Conservation (phyloP, 1,140 invertebrate genomes). For the Anastrepha ludens region DNA sequence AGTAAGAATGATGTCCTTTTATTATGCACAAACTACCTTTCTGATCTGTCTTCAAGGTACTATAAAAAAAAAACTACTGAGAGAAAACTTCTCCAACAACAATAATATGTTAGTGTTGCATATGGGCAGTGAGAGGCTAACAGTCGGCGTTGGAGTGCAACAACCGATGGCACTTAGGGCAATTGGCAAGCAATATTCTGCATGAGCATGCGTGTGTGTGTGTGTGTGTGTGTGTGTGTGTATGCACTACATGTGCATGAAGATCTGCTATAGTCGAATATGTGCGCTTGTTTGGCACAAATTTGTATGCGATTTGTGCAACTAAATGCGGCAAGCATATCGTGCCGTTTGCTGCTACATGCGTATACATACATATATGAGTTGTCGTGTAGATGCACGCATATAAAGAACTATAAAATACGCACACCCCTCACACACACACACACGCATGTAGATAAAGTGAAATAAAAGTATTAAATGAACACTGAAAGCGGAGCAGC, state of each 20-base stretch:
- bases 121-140: not conserved
- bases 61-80: too few species aligned
- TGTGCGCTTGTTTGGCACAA: not conserved
- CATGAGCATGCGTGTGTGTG: not conserved
- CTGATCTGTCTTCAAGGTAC: too few species aligned
- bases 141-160: not conserved
- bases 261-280: not conserved
- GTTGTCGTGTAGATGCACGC: too few species aligned
- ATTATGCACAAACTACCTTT: too few species aligned
- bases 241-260: not conserved
- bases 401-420: not conserved
- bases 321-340: slow-evolving; percentile 19
- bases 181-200: not conserved
- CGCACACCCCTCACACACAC: not conserved
- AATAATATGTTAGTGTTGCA: not conserved
- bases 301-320: slow-evolving; percentile 27
- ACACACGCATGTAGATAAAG: not conserved
- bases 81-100: too few species aligned
- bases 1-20: too few species aligned
- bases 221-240: not conserved
- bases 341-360: not conserved
- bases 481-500: not conserved
- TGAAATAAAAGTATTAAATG: not conserved
- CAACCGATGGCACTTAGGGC: not conserved
- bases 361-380: too few species aligned